Percentiles rank a stretch among this genome's conserved stretches.
phyloP scores from a whole-genome alignment of 2,888 invertebrate genomes.

The Nomada lathburiana region DNA sequence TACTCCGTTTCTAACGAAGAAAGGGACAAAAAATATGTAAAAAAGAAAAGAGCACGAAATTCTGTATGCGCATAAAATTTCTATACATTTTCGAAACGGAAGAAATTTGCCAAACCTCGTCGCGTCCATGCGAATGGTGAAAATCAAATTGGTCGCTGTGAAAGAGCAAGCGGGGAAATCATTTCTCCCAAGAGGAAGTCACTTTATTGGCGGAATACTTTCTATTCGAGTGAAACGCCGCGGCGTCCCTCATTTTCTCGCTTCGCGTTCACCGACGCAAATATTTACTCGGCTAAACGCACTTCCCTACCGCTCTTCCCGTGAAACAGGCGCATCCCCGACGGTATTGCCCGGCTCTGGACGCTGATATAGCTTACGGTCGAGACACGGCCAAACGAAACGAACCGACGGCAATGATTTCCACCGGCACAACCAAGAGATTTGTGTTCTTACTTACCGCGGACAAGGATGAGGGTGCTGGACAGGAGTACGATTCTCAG shows the following conservation, averaged over 20 bases:
- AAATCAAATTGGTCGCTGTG: slow-evolving; percentile 12
- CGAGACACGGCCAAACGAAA: slow-evolving; percentile 29
- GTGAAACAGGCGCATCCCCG: slow-evolving; percentile 10
- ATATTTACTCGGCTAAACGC: slow-evolving; percentile 60
- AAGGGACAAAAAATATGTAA: background rate
- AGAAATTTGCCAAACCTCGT: background rate
- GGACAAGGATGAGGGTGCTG: slow-evolving; percentile 82
- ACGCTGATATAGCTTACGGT: slow-evolving; percentile 38
- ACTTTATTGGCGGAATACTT: slow-evolving; percentile 40
- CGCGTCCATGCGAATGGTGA: background rate
- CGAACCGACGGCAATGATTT: slow-evolving; percentile 24
- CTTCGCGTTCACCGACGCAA: slow-evolving; percentile 49
- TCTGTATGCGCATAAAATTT: background rate
- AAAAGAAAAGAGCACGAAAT: background rate
- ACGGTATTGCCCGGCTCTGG: slow-evolving; percentile 26
- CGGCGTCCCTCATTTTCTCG: slow-evolving; percentile 56
- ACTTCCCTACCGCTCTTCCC: slow-evolving; percentile 20
- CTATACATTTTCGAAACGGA: background rate
- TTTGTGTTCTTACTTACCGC: slow-evolving; percentile 80
- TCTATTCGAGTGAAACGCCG: slow-evolving; percentile 7
- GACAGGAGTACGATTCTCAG: slow-evolving; percentile 82
- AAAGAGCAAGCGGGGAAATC: slow-evolving; percentile 2
- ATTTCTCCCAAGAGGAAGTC: slow-evolving; percentile 9
- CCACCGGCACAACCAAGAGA: slow-evolving; percentile 14
- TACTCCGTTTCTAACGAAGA: background rate